phyloP scores from a whole-genome alignment of 1,140 invertebrate species.

The Lethocerus indicus region DNA sequence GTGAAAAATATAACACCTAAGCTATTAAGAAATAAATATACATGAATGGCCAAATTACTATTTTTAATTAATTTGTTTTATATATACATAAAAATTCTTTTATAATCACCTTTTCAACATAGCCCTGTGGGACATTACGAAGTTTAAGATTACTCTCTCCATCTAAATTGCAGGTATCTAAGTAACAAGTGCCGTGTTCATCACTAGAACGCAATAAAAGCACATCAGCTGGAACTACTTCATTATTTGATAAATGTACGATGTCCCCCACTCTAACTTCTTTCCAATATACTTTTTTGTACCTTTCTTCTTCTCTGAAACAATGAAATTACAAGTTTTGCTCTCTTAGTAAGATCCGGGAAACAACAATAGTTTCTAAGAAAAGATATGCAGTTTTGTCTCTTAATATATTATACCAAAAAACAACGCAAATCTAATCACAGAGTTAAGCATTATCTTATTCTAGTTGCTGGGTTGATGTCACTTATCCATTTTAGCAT shows the following conservation, averaged over 20 bases:
- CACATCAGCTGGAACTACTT: conserved; percentile 91
- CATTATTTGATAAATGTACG: conserved; percentile 90
- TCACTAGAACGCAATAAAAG: conserved; percentile 79
- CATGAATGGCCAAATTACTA: too few relatives aligned
- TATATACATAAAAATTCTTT: background rate
- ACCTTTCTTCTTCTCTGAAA: conserved; percentile 62
- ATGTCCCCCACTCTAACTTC: conserved; percentile 86
- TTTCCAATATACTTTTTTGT: conserved; percentile 76
- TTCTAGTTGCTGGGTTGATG: too few relatives aligned
- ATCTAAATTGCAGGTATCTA: conserved; percentile 95
- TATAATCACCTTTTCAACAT: conserved; percentile 36
- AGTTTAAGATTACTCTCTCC: conserved; percentile 99
- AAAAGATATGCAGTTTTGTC: too few relatives aligned
- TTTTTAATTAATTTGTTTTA: too few relatives aligned
- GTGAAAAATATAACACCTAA: background rate
- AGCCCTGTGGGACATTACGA: conserved; percentile 62
- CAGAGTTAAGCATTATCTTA: too few relatives aligned
- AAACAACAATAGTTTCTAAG: too few relatives aligned
- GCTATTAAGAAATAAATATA: too few relatives aligned
- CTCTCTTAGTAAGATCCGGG: background rate
- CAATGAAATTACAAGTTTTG: conserved; percentile 16
- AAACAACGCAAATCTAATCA: too few relatives aligned
- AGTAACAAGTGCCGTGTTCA: conserved; percentile 85
- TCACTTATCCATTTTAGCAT: too few relatives aligned
- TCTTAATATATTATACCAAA: too few relatives aligned